phyloP scores from a whole-genome alignment of 2,113 vertebrate genomes.

The Myiagra hebetior region DNA sequence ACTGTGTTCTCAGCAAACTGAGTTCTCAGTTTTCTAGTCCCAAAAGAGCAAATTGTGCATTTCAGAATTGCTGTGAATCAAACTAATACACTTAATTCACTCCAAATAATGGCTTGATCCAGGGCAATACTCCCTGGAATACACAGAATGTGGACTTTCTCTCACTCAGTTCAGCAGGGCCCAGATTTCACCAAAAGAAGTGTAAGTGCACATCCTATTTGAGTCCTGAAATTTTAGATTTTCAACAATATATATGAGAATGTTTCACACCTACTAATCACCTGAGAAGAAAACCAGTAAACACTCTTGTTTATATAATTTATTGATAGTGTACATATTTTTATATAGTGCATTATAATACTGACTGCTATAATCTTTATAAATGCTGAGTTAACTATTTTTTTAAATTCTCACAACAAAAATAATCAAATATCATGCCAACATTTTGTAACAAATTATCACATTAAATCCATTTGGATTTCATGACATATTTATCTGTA shows the following conservation, averaged over 20 bases:
- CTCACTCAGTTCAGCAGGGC: neutral
- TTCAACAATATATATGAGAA: neutral
- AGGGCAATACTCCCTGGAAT: neutral
- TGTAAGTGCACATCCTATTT: no score
- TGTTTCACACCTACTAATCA: neutral
- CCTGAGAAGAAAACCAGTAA: neutral
- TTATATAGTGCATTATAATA: constrained; percentile 71
- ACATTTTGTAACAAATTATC: constrained; percentile 71
- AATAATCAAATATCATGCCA: constrained; percentile 74
- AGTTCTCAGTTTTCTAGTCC: neutral
- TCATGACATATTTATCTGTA: constrained; percentile 79
- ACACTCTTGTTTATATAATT: constrained; percentile 47
- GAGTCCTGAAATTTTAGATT: neutral
- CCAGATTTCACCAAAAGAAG: neutral
- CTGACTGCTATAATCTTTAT: constrained; percentile 80
- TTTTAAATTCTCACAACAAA: constrained; percentile 75
- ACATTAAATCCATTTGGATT: constrained; percentile 67
- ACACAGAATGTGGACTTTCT: neutral
- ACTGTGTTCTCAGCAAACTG: neutral
- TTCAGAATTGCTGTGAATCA: neutral
- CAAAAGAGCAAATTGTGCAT: neutral
- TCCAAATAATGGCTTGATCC: neutral
- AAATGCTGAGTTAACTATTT: constrained; percentile 73
- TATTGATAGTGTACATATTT: constrained; percentile 62
- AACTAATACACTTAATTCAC: neutral